phyloP scores from a whole-genome alignment of 30 jellyfish, hydroid and myxozoan genomes.

The Phacellophora camtschatica region DNA sequence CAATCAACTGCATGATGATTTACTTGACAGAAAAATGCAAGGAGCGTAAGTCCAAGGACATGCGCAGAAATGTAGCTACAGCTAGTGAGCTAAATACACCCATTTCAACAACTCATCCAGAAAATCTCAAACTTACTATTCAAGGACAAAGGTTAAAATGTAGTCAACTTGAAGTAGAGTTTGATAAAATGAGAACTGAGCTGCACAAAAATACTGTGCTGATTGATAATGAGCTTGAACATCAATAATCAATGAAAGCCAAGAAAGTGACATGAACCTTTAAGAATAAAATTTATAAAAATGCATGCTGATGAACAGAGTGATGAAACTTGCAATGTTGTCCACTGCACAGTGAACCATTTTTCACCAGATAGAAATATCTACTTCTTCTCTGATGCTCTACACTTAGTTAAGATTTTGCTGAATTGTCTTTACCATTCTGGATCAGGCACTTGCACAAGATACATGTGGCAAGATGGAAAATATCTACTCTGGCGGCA shows the following conservation, averaged over 20 bases:
- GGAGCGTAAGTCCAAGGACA: background rate
- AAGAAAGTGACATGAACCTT: constrained; percentile 34
- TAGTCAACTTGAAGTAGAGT: constrained; percentile 19
- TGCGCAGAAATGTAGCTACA: background rate
- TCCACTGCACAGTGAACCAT: constrained; percentile 3
- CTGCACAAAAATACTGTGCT: background rate
- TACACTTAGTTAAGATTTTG: constrained; percentile 38
- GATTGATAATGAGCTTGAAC: constrained; percentile 24
- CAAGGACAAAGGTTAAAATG: constrained; percentile 56
- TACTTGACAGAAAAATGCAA: background rate
- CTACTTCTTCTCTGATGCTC: constrained; percentile 47
- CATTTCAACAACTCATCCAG: constrained; percentile 41
- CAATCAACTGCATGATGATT: background rate
- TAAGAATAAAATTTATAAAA: background rate
- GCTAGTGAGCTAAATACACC: constrained; percentile 7
- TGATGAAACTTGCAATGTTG: background rate
- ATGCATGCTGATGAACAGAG: constrained; percentile 3
- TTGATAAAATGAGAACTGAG: constrained; percentile 25
- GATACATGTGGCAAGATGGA: constrained; percentile 37
- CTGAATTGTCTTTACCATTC: constrained; percentile 33
- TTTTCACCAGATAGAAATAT: constrained; percentile 26
- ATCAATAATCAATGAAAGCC: background rate
- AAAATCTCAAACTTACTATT: constrained; percentile 25
- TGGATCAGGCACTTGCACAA: constrained; percentile 8
- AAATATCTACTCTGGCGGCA: constrained; percentile 2